Conservation (phyloP, 2,797 vertebrate genomes). For the Hydrolagus colliei region DNA sequence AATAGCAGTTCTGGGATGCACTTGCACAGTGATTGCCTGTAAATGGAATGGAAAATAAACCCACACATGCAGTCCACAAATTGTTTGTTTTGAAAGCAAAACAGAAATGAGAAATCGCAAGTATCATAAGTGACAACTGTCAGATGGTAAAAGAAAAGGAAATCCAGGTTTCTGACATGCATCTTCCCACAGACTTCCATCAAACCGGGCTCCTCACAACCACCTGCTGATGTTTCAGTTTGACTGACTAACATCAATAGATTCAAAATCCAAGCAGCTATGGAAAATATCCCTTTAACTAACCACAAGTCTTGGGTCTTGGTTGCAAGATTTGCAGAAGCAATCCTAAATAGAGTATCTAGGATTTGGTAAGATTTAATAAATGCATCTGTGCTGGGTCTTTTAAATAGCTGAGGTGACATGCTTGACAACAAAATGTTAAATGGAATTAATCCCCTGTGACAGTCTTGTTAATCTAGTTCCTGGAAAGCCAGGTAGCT, state of each 20-base stretch:
- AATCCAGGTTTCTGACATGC: background rate
- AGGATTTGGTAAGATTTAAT: too few relatives aligned
- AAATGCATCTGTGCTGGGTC: too few relatives aligned
- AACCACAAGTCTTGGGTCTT: too few relatives aligned
- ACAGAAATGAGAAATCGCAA: background rate
- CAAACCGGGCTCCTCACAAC: background rate
- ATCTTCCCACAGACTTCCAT: background rate
- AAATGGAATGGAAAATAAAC: background rate
- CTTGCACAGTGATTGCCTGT: background rate
- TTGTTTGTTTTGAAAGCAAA: background rate
- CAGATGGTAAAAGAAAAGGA: slow-evolving; percentile 13
- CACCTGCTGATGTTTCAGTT: background rate
- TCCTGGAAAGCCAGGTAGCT: too few relatives aligned
- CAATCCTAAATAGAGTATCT: too few relatives aligned
- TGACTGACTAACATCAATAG: background rate
- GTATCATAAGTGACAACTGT: slow-evolving; percentile 5
- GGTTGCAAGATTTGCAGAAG: too few relatives aligned
- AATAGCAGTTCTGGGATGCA: background rate
- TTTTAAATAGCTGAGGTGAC: too few relatives aligned
- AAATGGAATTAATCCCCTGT: too few relatives aligned
- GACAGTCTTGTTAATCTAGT: too few relatives aligned
- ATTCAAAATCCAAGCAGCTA: background rate
- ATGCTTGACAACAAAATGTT: too few relatives aligned
- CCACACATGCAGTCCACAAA: background rate
- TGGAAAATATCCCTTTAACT: background rate